Conservation (phyloP, 1,140 invertebrate species). For the Zaprionus africanus region DNA sequence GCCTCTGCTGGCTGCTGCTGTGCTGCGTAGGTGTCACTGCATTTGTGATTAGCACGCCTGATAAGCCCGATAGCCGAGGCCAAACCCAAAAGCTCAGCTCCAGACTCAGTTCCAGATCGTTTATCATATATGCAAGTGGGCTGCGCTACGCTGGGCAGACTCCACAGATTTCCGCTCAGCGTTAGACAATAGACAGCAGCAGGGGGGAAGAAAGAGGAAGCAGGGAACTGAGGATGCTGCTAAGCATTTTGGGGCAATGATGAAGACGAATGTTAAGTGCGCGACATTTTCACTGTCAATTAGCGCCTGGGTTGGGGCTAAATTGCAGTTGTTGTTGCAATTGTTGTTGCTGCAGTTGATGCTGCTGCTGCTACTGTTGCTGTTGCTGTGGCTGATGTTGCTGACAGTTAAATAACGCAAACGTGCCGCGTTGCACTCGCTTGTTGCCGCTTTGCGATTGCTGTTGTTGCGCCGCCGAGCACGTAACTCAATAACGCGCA, state of each 20-base stretch:
- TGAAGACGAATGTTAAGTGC: conserved; percentile 77
- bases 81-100: conserved; percentile 19
- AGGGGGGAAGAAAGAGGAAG: background rate
- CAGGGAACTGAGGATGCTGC: background rate
- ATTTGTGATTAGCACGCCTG: conserved; percentile 43
- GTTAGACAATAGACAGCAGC: conserved; percentile 16
- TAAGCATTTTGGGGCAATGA: conserved; percentile 56
- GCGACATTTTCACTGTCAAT: conserved; percentile 78
- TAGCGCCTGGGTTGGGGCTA: conserved; percentile 56
- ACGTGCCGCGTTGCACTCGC: conserved; percentile 71
- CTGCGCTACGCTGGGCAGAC: conserved; percentile 15
- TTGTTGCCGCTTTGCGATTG: conserved; percentile 49
- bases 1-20: conserved; percentile 5
- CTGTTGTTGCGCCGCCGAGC: conserved; percentile 66
- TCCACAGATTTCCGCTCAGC: conserved; percentile 32
- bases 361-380: conserved; percentile 42
- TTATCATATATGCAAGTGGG: conserved; percentile 53
- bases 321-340: conserved; percentile 50
- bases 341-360: conserved; percentile 28
- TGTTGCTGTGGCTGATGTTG: conserved; percentile 47
- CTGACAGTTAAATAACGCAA: conserved; percentile 78
- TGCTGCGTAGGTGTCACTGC: conserved; percentile 40
- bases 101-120: conserved; percentile 27
- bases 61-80: conserved; percentile 30
- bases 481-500: conserved; percentile 81